Percentiles rank a stretch among this genome's conserved stretches.
Conservation (phyloP, 2,888 invertebrate genomes). For the Apodemia zela region DNA sequence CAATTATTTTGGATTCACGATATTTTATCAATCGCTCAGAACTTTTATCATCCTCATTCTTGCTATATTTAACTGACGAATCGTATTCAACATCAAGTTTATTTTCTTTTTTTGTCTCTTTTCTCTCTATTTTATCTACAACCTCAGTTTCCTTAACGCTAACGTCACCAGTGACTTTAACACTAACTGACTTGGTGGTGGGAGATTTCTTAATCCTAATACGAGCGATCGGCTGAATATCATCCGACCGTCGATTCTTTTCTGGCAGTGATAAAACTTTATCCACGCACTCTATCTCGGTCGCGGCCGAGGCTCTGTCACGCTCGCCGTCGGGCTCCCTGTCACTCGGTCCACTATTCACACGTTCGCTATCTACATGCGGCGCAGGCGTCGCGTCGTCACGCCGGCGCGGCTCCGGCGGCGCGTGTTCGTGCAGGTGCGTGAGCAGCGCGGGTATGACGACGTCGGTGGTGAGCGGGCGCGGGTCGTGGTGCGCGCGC, state of each 20-base stretch:
- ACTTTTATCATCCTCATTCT: not conserved
- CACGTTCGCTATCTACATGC: constrained; percentile 39
- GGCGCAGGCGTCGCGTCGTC: constrained; percentile 17
- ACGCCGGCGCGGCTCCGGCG: constrained; percentile 19
- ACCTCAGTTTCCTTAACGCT: constrained; percentile 43
- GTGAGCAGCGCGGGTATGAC: constrained; percentile 41
- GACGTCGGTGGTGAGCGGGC: constrained; percentile 41
- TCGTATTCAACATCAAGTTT: not conserved
- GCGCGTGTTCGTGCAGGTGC: constrained; percentile 32
- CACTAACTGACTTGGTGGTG: constrained; percentile 58
- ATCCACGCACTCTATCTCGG: constrained; percentile 43
- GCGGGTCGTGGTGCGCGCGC: constrained; percentile 29
- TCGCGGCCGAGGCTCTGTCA: constrained; percentile 38
- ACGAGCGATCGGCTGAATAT: constrained; percentile 55
- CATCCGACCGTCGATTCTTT: constrained; percentile 49
- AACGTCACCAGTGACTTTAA: constrained; percentile 45
- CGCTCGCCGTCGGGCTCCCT: constrained; percentile 30
- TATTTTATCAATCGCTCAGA: not conserved
- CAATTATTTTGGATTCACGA: not conserved
- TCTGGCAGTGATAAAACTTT: constrained; percentile 55
- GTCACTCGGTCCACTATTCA: constrained; percentile 39
- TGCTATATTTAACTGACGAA: not conserved
- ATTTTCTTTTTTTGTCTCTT: constrained; percentile 13
- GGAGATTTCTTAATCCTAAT: constrained; percentile 61
- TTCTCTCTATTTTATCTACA: constrained; percentile 23